phyloP scores from a whole-genome alignment of 2,888 invertebrate species.

The Hydraecia micacea region DNA sequence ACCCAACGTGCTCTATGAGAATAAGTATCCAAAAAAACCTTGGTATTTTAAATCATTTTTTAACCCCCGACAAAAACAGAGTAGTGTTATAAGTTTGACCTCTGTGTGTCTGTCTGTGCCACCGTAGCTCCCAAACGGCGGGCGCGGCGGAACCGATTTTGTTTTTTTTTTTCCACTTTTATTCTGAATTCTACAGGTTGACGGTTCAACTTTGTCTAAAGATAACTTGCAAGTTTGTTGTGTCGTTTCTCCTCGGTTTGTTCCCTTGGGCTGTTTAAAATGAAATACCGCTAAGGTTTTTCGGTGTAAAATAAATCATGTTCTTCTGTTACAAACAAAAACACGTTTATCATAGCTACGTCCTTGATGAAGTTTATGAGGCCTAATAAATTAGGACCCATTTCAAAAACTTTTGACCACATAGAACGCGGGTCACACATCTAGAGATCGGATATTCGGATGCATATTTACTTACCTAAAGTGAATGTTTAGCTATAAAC shows the following conservation, averaged over 20 bases:
- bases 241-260: no score
- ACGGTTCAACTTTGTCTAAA: neutral
- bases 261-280: neutral
- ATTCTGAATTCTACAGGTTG: neutral
- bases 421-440: slow-evolving; percentile 7
- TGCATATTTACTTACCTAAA: no score
- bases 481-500: no score
- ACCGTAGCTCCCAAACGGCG: no score
- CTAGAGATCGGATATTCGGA: no score
- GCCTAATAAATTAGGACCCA: slow-evolving; percentile 24
- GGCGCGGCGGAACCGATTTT: no score
- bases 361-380: slow-evolving; percentile 15
- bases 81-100: no score
- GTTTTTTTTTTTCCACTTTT: neutral
- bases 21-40: neutral
- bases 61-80: no score
- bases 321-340: slow-evolving; percentile 36
- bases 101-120: no score
- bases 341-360: slow-evolving; percentile 31
- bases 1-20: neutral
- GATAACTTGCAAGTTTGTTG: neutral
- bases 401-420: slow-evolving; percentile 33
- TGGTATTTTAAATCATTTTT: neutral
- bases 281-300: slow-evolving; percentile 3
- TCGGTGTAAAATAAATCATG: slow-evolving; percentile 28